phyloP scores from a whole-genome alignment of 2,888 invertebrate species.

The Pandemis corylana region DNA sequence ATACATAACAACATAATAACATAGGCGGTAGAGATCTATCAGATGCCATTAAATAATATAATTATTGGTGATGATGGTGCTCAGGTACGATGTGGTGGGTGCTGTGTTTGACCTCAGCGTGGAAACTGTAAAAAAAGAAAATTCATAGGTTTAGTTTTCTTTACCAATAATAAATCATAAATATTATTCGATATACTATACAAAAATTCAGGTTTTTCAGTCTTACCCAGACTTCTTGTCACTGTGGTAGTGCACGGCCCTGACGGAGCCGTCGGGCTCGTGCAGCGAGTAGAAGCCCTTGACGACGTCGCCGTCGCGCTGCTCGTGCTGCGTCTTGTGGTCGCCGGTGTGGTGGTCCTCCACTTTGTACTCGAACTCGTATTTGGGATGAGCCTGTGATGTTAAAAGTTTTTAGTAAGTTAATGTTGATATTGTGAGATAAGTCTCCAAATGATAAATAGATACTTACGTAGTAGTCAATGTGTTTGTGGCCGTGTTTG shows the following conservation, averaged over 20 bases:
- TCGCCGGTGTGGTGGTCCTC: constrained; percentile 79
- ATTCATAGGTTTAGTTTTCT: too few relatives aligned
- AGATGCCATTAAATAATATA: too few relatives aligned
- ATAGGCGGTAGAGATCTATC: too few relatives aligned
- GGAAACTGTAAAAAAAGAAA: constrained; percentile 5
- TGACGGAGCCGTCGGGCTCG: constrained; percentile 78
- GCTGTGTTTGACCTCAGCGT: constrained; percentile 29
- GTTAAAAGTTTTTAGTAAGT: not conserved
- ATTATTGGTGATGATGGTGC: constrained; percentile 14
- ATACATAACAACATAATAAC: too few relatives aligned
- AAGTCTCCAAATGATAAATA: not conserved
- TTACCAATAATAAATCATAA: too few relatives aligned
- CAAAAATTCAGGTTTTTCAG: too few relatives aligned
- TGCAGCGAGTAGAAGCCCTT: constrained; percentile 83
- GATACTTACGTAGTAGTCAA: constrained; percentile 60
- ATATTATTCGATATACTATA: too few relatives aligned
- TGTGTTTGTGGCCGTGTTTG: constrained; percentile 54
- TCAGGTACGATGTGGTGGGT: constrained; percentile 20
- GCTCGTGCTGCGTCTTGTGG: constrained; percentile 74
- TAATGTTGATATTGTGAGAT: not conserved
- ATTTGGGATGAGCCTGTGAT: constrained; percentile 56
- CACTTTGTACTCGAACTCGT: constrained; percentile 75
- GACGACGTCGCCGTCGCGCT: constrained; percentile 82
- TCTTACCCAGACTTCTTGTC: constrained; percentile 65
- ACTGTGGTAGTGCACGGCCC: constrained; percentile 58